phyloP scores from a whole-genome alignment of 2,797 vertebrate genomes.

The Poecilia wingei region DNA sequence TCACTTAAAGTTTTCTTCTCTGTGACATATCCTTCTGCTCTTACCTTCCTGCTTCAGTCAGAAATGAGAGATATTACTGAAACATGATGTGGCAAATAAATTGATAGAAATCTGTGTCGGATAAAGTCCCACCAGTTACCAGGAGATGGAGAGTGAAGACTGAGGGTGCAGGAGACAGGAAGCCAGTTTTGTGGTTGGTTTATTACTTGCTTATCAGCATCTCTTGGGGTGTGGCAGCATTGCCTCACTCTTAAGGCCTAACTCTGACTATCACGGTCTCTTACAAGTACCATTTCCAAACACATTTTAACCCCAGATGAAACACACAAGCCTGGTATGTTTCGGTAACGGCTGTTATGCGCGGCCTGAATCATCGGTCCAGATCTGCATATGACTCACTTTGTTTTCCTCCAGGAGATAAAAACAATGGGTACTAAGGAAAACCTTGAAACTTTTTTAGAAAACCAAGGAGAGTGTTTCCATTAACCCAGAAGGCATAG shows the following conservation, averaged over 20 bases:
- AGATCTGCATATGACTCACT: neutral
- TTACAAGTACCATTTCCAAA: conserved; percentile 14
- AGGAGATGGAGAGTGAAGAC: neutral
- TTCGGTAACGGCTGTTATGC: neutral
- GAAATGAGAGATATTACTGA: neutral
- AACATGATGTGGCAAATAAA: neutral
- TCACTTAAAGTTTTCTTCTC: neutral
- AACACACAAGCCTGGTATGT: neutral
- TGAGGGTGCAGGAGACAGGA: neutral
- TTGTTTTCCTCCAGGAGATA: neutral
- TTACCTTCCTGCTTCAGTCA: neutral
- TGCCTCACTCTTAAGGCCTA: conserved; percentile 5
- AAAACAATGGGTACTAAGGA: neutral
- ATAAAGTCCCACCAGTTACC: neutral
- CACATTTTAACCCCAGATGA: neutral
- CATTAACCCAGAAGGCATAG: neutral
- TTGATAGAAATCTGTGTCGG: neutral
- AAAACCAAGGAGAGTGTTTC: neutral
- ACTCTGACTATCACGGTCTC: neutral
- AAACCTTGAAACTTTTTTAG: neutral
- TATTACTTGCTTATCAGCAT: neutral
- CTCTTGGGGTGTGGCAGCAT: conserved; percentile 12
- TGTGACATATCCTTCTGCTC: neutral
- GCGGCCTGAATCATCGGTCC: neutral
- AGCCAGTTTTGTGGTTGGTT: neutral